Conservation (phyloP, 1,140 invertebrate genomes). For the Trachelipus rathkii region DNA sequence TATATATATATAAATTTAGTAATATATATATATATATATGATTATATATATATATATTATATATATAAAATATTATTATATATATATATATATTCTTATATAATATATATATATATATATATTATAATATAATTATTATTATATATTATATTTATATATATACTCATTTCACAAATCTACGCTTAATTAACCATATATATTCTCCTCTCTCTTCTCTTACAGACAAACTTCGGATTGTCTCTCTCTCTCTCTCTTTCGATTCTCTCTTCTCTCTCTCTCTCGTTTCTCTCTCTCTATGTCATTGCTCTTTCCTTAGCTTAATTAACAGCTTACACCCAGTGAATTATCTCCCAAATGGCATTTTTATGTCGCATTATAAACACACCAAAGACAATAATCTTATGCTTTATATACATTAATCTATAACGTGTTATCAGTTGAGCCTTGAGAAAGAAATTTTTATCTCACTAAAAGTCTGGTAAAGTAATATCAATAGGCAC, state of each 20-base stretch:
- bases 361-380: slow-evolving; percentile 13
- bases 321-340: slow-evolving; percentile 2
- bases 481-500: slow-evolving; percentile 3
- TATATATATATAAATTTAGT: too few relatives aligned
- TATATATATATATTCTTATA: too few relatives aligned
- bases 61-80: too few relatives aligned
- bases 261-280: slow-evolving; percentile 8
- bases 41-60: too few relatives aligned
- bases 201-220: not conserved
- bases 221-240: not conserved
- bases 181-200: too few relatives aligned
- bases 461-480: slow-evolving; percentile 1
- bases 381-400: not conserved
- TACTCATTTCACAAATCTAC: too few relatives aligned
- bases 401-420: not conserved
- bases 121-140: too few relatives aligned
- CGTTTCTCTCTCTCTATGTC: slow-evolving; percentile 1
- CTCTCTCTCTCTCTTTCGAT: not conserved
- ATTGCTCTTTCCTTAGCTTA: not conserved
- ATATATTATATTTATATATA: too few relatives aligned
- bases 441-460: not conserved
- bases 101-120: too few relatives aligned
- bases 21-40: too few relatives aligned
- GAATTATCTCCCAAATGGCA: not conserved
- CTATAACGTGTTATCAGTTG: not conserved